Base-by-base conservation (phyloP, 1,140 invertebrate genomes). In the Orchesella cincta region DNA sequence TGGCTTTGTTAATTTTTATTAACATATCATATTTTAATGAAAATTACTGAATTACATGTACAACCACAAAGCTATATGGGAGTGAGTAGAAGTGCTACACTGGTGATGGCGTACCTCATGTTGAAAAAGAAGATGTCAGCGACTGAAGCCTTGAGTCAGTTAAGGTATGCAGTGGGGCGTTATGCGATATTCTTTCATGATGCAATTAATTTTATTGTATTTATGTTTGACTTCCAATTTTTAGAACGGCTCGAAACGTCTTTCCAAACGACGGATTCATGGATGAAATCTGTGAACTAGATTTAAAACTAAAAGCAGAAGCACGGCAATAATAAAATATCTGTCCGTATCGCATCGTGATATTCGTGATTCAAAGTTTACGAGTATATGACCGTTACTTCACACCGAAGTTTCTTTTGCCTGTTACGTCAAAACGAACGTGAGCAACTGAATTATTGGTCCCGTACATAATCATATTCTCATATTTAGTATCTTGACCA, bases 71-170 rank as follows among this genome's bases (percentile, higher is more conserved):
- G 86, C 78, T 81, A 83, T 18, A 82, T 85, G 62, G 86, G 87
- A 16, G 83, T 87, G 23, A 85, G 83, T 33, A 82, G 87, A 5
- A 86, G 85, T 5, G 85, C 86, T 2, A 83, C 86, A 0, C 74
- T 88, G 23, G 85, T 86, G 0, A 76, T 85, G 8, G 86, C 85
- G 5, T 87, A 84, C 77, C 79, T 87, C 0, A 87, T 88, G 85
- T 80, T 88, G 14, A 86, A 86, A 75, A 79, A 83, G 28, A 79
- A 83, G 1, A 86, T 87, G 84, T 83, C 83, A 0, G 84, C 85
- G 0, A 75, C 84, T 71, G 83, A 86, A 35, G 87, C 88, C 28
- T 77, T 87, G 1, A 80, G 76, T 46, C 75, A 78, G n/a, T 79
- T 85, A 39, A 83, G 85, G 73, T 77, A 76, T 67, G 28, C 31